Conservation (phyloP, 2,797 vertebrate genomes). For the Acridotheres tristis region DNA sequence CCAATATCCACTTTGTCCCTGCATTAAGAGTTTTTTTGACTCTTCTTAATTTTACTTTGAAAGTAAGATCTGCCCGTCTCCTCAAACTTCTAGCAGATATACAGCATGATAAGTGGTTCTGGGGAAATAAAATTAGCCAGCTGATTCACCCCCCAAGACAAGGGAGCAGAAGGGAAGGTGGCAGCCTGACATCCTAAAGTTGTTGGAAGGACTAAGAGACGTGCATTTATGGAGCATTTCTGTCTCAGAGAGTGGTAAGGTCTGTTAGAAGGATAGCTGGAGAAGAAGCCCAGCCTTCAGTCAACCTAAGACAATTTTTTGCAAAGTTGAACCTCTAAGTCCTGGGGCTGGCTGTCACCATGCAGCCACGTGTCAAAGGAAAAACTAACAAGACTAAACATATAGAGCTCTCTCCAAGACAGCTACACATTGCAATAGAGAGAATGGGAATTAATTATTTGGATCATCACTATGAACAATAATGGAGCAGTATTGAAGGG, state of each 20-base stretch:
- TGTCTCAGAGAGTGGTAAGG: background rate
- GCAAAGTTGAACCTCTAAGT: background rate
- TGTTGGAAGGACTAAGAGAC: background rate
- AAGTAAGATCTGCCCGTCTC: background rate
- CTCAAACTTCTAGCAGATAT: background rate
- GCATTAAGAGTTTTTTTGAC: background rate
- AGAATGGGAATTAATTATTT: background rate
- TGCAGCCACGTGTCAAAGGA: accelerated
- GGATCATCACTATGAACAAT: background rate
- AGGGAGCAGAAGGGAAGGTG: background rate
- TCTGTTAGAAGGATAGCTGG: background rate
- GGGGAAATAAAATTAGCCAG: background rate
- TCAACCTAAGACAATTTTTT: background rate
- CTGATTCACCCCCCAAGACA: background rate
- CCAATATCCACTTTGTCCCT: background rate
- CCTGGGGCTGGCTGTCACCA: background rate
- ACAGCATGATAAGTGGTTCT: background rate
- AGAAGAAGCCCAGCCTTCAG: background rate
- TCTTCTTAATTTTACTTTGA: background rate
- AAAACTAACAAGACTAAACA: background rate
- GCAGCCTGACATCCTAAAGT: background rate
- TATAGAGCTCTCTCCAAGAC: background rate
- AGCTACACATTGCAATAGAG: background rate
- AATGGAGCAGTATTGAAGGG: background rate
- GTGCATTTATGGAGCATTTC: background rate